Percentiles rank a stretch among this genome's conserved stretches.
Evolutionary conservation across 2,888 invertebrate species (phyloP).

Genomic region (Cataglyphis livida): DNA sequence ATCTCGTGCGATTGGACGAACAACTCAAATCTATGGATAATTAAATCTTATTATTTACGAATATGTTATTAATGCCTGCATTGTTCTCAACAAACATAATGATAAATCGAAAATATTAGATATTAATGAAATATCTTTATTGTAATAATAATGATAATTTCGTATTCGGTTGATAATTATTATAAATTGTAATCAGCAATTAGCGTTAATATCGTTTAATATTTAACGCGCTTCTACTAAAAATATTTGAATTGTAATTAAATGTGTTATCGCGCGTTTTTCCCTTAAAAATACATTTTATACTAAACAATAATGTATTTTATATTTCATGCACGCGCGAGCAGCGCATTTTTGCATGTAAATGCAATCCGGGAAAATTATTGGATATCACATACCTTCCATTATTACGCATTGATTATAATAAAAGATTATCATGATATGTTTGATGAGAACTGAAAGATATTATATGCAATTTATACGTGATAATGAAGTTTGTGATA

Average conservation of each 20-base stretch:
- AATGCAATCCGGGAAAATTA: not conserved
- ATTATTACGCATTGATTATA: not conserved
- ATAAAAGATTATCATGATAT: not conserved
- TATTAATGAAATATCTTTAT: constrained; percentile 10
- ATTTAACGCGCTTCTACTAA: not conserved
- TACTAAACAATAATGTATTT: not conserved
- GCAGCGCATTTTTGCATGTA: not conserved
- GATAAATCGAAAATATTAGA: not conserved
- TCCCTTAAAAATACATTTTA: not conserved
- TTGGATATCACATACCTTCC: not conserved
- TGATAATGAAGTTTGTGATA: constrained; percentile 11
- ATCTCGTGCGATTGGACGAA: constrained; percentile 36
- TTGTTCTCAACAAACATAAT: constrained; percentile 31
- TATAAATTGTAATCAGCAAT: not conserved
- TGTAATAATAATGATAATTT: not conserved
- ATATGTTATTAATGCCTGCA: not conserved
- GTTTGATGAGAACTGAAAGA: constrained; percentile 35
- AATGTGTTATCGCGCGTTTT: not conserved
- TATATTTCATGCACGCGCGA: not conserved
- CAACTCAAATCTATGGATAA: not conserved
- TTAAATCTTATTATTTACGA: constrained; percentile 6
- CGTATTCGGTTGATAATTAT: not conserved
- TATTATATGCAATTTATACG: not conserved
- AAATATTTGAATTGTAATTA: constrained; percentile 10
- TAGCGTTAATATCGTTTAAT: not conserved